Evolutionary conservation across 2,888 invertebrate genomes (phyloP), one percentile per base, ranked within the genome.

Genomic region (Metallyticus violacea): DNA sequence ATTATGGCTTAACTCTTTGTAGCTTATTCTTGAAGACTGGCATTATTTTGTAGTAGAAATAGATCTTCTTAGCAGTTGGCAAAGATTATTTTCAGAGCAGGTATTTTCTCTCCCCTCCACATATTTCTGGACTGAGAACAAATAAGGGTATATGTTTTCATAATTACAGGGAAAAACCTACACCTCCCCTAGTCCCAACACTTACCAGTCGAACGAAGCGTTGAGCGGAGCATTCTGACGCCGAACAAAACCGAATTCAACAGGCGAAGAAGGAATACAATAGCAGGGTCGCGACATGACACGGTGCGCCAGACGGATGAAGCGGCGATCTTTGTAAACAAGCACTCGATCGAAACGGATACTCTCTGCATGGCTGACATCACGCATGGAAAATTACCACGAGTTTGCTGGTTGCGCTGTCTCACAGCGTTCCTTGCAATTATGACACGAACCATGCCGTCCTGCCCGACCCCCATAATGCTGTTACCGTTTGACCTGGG

Each of bases 381-480:
- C 26, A 76, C 62, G 82, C 82, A 26, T 76, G 82, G 82, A 82
- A 82, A 82, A 82, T 82, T 76, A 82, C 82, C 9, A 62, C 15
- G 40, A 22, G 82, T 40, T 26, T 62, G 26, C 40, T 40, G 2
- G 40, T 15, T 40, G 40, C 15, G 15, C 6, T 30, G 40, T 62
- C 40, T 62, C n/a, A n/a, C n/a, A n/a, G n/a, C n/a, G n/a, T n/a
- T n/a, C 40, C 40, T 62, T 62, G 40, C 40, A 62, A 62, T 62
- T 62, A 62, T 22, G 9, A 22, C 9, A 62, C 40, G 40, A 22
- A 62, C 40, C 22, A 15, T 62, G 40, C 40, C 40, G 9, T 62
- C 40, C 40, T 62, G 40, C 40, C 40, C 22, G 40, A 62, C 40
- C 40, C n/a, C 15, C 40, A 62, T 62, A 15, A 15, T 62, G 4